phyloP scores from a whole-genome alignment of 2,888 invertebrate genomes.

The Mythimna albipuncta region DNA sequence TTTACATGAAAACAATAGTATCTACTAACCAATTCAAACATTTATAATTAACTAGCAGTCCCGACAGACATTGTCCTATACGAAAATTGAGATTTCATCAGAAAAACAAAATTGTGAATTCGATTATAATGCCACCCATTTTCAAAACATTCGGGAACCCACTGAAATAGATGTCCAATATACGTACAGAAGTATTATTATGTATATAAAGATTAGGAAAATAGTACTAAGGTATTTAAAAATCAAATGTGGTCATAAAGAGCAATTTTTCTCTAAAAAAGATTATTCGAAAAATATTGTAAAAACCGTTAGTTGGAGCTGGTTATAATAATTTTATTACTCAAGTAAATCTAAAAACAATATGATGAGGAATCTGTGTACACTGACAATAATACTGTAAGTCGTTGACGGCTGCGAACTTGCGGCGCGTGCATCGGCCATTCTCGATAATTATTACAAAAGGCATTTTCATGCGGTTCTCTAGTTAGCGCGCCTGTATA shows the following conservation, averaged over 20 bases:
- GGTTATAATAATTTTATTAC: slow-evolving; percentile 13
- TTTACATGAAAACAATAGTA: background rate
- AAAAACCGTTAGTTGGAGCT: background rate
- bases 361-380: slow-evolving; percentile 8
- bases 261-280: background rate
- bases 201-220: background rate
- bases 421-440: slow-evolving; percentile 29
- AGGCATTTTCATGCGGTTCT: slow-evolving; percentile 44
- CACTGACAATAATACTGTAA: slow-evolving; percentile 17
- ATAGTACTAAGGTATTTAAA: background rate
- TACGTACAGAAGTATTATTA: too few species aligned
- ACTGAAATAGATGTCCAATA: too few species aligned
- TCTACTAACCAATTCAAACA: background rate
- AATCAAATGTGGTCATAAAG: background rate
- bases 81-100: too few species aligned
- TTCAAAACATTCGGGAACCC: too few species aligned
- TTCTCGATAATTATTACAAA: slow-evolving; percentile 29
- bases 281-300: background rate
- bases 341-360: slow-evolving; percentile 30
- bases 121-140: too few species aligned
- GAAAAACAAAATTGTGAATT: too few species aligned
- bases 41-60: too few species aligned
- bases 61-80: too few species aligned
- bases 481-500: slow-evolving; percentile 25
- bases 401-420: slow-evolving; percentile 29